Conservation (phyloP, 2,888 invertebrate genomes). For the Sialis fuliginosa region DNA sequence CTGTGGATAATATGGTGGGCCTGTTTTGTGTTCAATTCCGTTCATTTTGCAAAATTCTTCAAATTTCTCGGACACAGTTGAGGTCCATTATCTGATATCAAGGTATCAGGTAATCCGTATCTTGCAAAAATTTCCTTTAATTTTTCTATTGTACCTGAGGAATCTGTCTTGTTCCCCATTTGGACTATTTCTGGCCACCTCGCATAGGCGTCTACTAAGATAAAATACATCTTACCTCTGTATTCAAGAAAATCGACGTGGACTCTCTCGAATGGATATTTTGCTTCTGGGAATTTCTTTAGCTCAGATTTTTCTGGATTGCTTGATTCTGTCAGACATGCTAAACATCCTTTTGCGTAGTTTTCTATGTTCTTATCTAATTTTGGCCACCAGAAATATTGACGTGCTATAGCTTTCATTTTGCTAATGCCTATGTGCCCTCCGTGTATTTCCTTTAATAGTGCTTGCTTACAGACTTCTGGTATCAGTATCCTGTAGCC, state of each 20-base stretch:
- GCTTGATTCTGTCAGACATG: neutral
- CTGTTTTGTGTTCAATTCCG: neutral
- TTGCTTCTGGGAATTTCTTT: neutral
- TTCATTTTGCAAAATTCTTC: constrained; percentile 1
- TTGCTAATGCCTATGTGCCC: neutral
- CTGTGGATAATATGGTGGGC: neutral
- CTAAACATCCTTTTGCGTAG: neutral
- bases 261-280: neutral
- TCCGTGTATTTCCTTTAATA: neutral
- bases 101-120: neutral
- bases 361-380: neutral
- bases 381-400: neutral
- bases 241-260: neutral
- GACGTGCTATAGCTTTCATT: neutral
- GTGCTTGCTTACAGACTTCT: neutral
- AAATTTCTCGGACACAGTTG: neutral
- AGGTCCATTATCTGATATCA: neutral
- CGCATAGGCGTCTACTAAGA: neutral
- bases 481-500: neutral
- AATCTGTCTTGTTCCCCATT: neutral
- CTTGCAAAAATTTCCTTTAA: neutral
- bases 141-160: neutral
- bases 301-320: neutral
- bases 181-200: neutral
- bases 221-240: neutral